These are phyloP conservation scores for Perizoma flavofasciatum DNA, from an alignment of 2,888 invertebrate genomes.

Conservation along the genomic window DNA sequence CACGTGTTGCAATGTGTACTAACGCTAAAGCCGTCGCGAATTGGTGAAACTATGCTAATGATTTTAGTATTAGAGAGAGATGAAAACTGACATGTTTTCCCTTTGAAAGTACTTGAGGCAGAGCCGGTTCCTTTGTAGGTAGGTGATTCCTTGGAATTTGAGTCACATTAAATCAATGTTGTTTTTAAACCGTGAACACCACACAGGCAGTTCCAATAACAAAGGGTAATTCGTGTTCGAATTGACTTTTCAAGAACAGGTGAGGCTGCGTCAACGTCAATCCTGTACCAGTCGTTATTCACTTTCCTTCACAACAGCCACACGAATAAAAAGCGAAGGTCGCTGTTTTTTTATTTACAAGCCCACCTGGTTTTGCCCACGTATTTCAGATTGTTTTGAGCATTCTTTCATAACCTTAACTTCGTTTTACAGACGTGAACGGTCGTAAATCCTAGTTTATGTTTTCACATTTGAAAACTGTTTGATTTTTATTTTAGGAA, in stretches of 20 bases:
- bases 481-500: conserved; percentile 64
- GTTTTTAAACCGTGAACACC: conserved; percentile 61
- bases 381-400: conserved; percentile 68
- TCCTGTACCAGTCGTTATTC: conserved; percentile 58
- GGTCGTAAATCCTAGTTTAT: conserved; percentile 72
- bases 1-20: conserved; percentile 60
- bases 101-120: conserved; percentile 5
- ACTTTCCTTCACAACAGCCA: conserved; percentile 64
- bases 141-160: conserved; percentile 22
- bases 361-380: conserved; percentile 72
- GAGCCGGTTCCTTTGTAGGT: not conserved
- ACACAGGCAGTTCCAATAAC: conserved; percentile 64
- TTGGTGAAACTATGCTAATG: conserved; percentile 69
- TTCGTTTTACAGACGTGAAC: conserved; percentile 64
- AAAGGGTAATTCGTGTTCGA: conserved; percentile 75
- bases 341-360: conserved; percentile 64
- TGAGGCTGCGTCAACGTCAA: conserved; percentile 69
- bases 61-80: conserved; percentile 45
- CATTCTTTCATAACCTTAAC: conserved; percentile 74
- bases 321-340: conserved; percentile 66
- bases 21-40: conserved; percentile 59
- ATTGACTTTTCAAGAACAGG: conserved; percentile 73
- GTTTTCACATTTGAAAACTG: conserved; percentile 65
- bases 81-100: conserved; percentile 42
- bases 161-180: conserved; percentile 49